phyloP scores from a whole-genome alignment of 2,888 invertebrate species.

The Capitulum mitella region DNA sequence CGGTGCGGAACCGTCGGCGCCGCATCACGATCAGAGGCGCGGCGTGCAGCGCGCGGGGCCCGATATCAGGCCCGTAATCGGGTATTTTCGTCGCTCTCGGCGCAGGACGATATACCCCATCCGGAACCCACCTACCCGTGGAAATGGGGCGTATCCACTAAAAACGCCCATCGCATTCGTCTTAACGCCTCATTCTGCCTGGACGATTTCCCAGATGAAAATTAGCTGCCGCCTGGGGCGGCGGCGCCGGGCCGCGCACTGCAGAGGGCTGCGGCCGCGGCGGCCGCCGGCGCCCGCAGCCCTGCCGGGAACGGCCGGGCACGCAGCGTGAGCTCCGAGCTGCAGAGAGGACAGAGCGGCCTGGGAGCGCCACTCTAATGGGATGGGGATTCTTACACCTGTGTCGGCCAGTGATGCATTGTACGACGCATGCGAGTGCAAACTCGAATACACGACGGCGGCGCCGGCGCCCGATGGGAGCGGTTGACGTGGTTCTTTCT shows the following conservation, averaged over 20 bases:
- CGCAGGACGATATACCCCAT: neutral
- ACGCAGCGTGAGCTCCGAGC: too few relatives aligned
- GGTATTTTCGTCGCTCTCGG: neutral
- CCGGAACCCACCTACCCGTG: neutral
- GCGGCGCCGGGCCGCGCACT: neutral
- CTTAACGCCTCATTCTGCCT: neutral
- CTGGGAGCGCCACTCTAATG: neutral
- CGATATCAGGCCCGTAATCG: neutral
- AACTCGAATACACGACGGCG: neutral
- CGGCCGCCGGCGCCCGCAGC: too few relatives aligned
- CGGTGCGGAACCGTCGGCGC: neutral
- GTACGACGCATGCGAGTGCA: neutral
- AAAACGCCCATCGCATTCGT: neutral
- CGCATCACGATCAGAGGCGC: neutral
- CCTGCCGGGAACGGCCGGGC: neutral
- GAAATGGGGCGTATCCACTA: neutral
- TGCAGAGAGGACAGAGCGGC: too few relatives aligned
- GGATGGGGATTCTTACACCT: neutral
- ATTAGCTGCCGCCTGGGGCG: neutral
- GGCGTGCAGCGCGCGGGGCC: neutral
- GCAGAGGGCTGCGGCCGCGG: too few relatives aligned
- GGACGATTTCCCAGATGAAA: neutral
- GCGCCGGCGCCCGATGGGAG: neutral
- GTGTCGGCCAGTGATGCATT: neutral
- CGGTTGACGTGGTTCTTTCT: neutral